Percentiles rank a stretch among this genome's conserved stretches.
Evolutionary conservation across 2,797 vertebrate species (phyloP).

Genomic region (Momotus momota): DNA sequence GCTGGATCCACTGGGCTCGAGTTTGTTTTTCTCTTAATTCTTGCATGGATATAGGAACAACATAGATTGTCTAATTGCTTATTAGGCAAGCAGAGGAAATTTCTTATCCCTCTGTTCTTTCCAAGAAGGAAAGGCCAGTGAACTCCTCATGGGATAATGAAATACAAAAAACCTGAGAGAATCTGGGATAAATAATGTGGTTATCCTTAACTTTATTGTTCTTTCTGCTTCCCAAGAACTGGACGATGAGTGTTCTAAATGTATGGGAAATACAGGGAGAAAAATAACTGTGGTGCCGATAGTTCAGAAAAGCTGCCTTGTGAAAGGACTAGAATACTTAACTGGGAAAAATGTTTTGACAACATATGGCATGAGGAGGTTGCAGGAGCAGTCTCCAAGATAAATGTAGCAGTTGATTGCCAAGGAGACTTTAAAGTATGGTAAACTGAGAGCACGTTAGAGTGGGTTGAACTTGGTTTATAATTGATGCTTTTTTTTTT

Average conservation of each 20-base stretch:
- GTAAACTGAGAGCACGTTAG: neutral
- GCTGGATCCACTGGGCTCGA: neutral
- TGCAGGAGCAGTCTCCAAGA: neutral
- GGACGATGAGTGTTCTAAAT: neutral
- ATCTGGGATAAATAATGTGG: neutral
- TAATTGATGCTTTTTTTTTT: neutral
- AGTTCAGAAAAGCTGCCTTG: neutral
- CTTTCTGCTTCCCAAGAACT: neutral
- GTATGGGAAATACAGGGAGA: neutral
- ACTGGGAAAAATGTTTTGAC: neutral
- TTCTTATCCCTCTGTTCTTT: neutral
- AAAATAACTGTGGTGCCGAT: neutral
- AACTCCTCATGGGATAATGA: neutral
- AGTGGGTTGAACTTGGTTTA: neutral
- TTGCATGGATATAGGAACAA: neutral
- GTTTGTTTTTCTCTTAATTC: neutral
- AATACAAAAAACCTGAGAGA: neutral
- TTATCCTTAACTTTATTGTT: neutral
- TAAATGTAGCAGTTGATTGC: neutral
- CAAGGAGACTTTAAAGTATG: neutral
- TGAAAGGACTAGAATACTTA: neutral
- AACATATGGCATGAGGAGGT: neutral
- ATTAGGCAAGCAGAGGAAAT: neutral
- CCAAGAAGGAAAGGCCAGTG: neutral
- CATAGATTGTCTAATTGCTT: fast-evolving